These are phyloP conservation scores for Elegia similella DNA, from an alignment of 2,888 invertebrate genomes.

Conservation along the genomic window DNA sequence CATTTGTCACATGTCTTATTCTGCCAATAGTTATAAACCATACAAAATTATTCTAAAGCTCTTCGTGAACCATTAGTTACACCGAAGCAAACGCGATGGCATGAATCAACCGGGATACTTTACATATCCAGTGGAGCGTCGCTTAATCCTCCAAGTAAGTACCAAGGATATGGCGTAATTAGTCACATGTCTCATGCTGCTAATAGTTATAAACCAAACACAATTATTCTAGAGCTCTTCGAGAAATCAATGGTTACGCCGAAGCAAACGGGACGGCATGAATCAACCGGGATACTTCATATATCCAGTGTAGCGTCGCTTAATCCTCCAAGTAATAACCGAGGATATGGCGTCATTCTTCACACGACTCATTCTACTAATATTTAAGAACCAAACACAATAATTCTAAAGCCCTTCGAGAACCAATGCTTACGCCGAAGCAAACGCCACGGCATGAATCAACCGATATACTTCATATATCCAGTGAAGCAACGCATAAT, in stretches of 20 bases:
- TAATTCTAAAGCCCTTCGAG: slow-evolving; percentile 5
- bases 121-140: slow-evolving; percentile 60
- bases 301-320: slow-evolving; percentile 60
- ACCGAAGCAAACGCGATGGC: slow-evolving; percentile 37
- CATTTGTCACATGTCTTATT: too few species aligned
- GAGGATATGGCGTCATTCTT: slow-evolving; percentile 68
- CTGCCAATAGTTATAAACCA: too few species aligned
- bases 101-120: slow-evolving; percentile 56
- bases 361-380: slow-evolving; percentile 50
- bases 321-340: slow-evolving; percentile 63
- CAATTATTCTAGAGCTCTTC: background rate
- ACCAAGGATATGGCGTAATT: slow-evolving; percentile 66
- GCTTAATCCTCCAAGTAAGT: slow-evolving; percentile 64
- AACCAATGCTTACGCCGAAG: slow-evolving; percentile 19
- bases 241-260: slow-evolving; percentile 14
- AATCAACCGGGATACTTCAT: slow-evolving; percentile 56
- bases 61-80: slow-evolving; percentile 16
- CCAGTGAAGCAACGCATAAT: slow-evolving; percentile 62
- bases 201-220: too few species aligned
- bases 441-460: slow-evolving; percentile 52
- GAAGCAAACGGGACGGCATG: slow-evolving; percentile 44
- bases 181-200: slow-evolving; percentile 55
- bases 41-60: too few species aligned
- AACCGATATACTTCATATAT: slow-evolving; percentile 42
- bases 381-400: too few species aligned